These are phyloP conservation scores for Gadus macrocephalus DNA, from an alignment of 2,113 vertebrate genomes.

Conservation along the genomic window DNA sequence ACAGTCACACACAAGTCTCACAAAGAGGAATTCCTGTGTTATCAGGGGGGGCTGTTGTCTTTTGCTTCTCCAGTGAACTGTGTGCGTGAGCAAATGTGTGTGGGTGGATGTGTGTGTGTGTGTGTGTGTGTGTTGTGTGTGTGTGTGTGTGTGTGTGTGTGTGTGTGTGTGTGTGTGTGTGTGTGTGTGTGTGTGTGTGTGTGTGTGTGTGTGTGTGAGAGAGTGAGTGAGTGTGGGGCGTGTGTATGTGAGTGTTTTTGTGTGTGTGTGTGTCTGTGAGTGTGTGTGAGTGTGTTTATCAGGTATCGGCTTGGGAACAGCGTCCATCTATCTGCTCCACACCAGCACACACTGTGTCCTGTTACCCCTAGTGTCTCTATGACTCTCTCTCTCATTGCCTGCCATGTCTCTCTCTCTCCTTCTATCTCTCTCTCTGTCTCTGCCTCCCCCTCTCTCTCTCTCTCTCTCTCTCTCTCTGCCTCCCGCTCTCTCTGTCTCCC, in stretches of 20 bases:
- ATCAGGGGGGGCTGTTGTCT: constrained; percentile 43
- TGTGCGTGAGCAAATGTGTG: too few relatives aligned
- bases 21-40: constrained; percentile 41
- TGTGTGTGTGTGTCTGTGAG: neutral
- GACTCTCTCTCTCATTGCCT: neutral
- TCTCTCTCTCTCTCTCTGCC: neutral
- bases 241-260: too few relatives aligned
- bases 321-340: constrained; percentile 41
- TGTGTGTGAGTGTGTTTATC: constrained; percentile 38
- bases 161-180: too few relatives aligned
- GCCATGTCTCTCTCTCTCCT: too few relatives aligned
- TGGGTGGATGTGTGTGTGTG: too few relatives aligned
- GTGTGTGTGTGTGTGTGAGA: too few relatives aligned
- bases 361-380: constrained; percentile 19
- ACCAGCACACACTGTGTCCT: constrained; percentile 39
- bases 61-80: constrained; percentile 45
- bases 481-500: too few relatives aligned
- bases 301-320: constrained; percentile 52
- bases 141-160: too few relatives aligned
- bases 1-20: neutral
- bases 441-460: neutral
- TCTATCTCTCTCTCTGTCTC: neutral
- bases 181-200: too few relatives aligned
- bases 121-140: too few relatives aligned
- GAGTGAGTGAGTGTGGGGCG: too few relatives aligned